These are phyloP conservation scores for Copidosoma aretas DNA, from an alignment of 2,888 invertebrate genomes.

Conservation along the genomic window DNA sequence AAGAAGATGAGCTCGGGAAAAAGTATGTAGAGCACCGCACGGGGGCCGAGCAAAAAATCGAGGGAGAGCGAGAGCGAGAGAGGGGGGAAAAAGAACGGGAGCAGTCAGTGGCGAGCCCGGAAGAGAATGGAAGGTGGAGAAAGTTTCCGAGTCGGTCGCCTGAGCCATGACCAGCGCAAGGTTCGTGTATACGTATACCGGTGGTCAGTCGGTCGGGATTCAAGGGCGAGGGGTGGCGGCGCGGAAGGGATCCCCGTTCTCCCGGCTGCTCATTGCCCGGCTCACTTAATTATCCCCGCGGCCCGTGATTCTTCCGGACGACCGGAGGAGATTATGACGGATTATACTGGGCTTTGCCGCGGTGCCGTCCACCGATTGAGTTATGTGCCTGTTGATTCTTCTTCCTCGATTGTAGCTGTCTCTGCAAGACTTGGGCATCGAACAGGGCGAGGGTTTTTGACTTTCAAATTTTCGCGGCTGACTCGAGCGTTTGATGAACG, in stretches of 20 bases:
- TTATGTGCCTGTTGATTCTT: background rate
- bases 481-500: no score
- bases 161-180: constrained; percentile 60
- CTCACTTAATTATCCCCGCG: background rate
- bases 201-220: constrained; percentile 52
- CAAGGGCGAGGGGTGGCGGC: background rate
- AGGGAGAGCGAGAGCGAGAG: constrained; percentile 40
- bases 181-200: constrained; percentile 46
- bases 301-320: constrained; percentile 14
- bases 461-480: no score
- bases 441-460: no score
- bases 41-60: constrained; percentile 22
- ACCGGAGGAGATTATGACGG: background rate
- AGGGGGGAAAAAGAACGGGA: background rate
- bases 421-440: no score
- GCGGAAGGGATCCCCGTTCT: background rate
- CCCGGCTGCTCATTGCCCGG: background rate
- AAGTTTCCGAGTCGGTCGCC: background rate
- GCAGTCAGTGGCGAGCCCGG: background rate
- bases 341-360: background rate
- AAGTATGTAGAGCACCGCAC: constrained; percentile 31
- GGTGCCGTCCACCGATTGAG: background rate
- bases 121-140: background rate
- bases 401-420: no score
- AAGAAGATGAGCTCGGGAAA: background rate